Conservation (phyloP, 2,113 vertebrate species). For the Peromyscus leucopus region DNA sequence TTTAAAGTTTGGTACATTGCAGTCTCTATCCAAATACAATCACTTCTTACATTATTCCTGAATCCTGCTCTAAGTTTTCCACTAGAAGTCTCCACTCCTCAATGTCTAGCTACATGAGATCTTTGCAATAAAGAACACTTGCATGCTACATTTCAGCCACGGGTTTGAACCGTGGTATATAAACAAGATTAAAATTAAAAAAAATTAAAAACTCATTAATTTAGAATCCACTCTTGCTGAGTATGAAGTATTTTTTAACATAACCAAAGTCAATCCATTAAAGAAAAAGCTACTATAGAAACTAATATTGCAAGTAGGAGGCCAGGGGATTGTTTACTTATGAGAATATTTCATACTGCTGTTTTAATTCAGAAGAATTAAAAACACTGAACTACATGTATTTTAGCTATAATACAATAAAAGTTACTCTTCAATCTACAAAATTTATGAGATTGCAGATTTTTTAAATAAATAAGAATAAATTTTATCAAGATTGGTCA, state of each 20-base stretch:
- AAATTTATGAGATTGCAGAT: not conserved
- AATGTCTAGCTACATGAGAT: not conserved
- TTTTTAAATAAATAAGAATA: not conserved
- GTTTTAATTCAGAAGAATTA: not conserved
- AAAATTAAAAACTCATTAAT: conserved; percentile 59
- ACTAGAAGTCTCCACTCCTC: not conserved
- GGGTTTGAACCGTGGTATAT: conserved; percentile 5
- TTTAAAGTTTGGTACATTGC: not conserved
- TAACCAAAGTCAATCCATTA: conserved; percentile 27
- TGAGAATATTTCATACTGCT: conserved; percentile 39
- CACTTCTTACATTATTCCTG: not conserved
- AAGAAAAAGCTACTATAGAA: conserved; percentile 25
- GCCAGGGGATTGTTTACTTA: not conserved
- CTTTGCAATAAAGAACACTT: not conserved
- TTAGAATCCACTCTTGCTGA: conserved; percentile 35
- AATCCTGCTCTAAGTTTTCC: not conserved
- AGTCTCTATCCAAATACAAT: not conserved
- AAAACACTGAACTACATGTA: not conserved
- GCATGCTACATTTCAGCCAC: not conserved
- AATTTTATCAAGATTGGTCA: conserved; percentile 9
- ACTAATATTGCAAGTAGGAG: conserved; percentile 40
- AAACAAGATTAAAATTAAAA: not conserved
- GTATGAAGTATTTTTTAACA: not conserved
- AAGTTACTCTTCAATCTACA: not conserved
- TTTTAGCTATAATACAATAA: conserved; percentile 43